A percentile compares a stretch with the other conserved stretches of the same genome.
Conservation (phyloP, 2,113 vertebrate genomes). For the Irena cyanogastra region DNA sequence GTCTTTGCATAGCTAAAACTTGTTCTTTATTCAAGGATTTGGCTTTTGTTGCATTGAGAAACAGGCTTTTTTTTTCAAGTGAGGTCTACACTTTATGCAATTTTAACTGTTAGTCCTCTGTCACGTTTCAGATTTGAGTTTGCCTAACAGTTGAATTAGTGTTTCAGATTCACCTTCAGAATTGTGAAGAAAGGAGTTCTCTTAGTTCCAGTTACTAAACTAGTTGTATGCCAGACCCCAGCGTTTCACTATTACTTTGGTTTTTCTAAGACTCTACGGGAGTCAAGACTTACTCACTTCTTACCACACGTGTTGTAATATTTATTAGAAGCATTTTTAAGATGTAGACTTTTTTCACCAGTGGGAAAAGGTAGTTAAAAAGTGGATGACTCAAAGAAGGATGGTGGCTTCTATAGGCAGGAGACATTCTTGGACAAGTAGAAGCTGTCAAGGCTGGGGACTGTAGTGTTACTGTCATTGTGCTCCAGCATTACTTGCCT, state of each 20-base stretch:
- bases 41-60: background rate
- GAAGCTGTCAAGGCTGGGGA: background rate
- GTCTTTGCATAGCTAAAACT: background rate
- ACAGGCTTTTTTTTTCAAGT: background rate
- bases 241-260: background rate
- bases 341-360: background rate
- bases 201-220: background rate
- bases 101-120: background rate
- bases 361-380: background rate
- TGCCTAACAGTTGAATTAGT: background rate
- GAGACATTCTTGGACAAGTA: background rate
- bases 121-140: background rate
- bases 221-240: background rate
- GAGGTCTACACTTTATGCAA: background rate
- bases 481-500: background rate
- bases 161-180: background rate
- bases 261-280: background rate
- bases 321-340: background rate
- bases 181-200: background rate
- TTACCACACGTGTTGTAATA: background rate
- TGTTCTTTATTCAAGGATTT: background rate
- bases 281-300: background rate
- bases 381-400: background rate
- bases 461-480: rapidly evolving
- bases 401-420: background rate